Evolutionary conservation across 2,113 vertebrate genomes (phyloP).

Genomic region (Poecile atricapillus): DNA sequence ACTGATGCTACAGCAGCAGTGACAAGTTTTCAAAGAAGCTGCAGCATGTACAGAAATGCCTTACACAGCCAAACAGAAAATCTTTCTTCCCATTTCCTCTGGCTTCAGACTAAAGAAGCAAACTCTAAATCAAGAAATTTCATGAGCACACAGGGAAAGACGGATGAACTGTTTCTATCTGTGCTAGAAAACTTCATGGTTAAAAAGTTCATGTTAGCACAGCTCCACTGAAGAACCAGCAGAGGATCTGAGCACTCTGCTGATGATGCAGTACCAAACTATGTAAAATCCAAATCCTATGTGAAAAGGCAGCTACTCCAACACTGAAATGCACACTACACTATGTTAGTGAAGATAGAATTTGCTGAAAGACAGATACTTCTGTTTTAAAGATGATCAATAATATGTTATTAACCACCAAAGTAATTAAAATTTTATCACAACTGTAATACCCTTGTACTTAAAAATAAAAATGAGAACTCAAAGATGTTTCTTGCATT

Average conservation of each 20-base stretch:
- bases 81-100: conserved; percentile 9
- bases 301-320: not conserved
- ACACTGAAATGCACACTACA: not conserved
- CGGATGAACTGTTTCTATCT: not conserved
- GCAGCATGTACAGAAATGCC: not conserved
- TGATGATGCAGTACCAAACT: not conserved
- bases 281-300: not conserved
- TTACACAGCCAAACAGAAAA: conserved; percentile 17
- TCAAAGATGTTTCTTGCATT: not conserved
- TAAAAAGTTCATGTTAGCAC: not conserved
- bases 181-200: not conserved
- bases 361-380: not conserved
- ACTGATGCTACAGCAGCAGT: not conserved
- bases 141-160: not conserved
- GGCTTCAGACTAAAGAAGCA: conserved; percentile 9
- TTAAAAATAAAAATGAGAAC: not conserved
- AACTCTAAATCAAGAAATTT: not conserved
- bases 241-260: not conserved
- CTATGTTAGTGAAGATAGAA: not conserved
- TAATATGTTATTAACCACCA: not conserved
- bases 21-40: conserved; percentile 6
- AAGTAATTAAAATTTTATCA: not conserved
- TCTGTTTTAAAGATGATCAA: not conserved
- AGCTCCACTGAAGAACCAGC: not conserved
- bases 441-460: not conserved